Conservation (phyloP, 1,140 invertebrate genomes). For the Calycopis cecrops region DNA sequence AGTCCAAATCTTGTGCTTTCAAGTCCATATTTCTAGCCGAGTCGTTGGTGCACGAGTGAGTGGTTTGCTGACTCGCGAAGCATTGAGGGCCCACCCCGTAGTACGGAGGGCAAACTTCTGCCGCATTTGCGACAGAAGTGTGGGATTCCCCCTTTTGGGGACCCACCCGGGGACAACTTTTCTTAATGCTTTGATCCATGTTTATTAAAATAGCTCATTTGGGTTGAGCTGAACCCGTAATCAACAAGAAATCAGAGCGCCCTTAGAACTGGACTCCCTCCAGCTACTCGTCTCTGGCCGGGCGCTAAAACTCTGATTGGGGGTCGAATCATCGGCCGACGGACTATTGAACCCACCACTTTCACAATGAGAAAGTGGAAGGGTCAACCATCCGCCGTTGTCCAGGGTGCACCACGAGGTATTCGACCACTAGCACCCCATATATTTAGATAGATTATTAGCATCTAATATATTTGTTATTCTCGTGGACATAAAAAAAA, state of each 20-base stretch:
- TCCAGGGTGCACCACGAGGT: too few relatives aligned
- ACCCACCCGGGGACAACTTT: slow-evolving; percentile 1
- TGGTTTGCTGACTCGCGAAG: not conserved
- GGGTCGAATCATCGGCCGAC: not conserved
- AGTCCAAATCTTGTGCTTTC: not conserved
- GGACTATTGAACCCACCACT: too few relatives aligned
- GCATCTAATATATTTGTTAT: too few relatives aligned
- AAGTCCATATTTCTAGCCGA: not conserved
- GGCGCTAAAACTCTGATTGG: slow-evolving; percentile 2
- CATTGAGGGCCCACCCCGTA: slow-evolving; percentile 5
- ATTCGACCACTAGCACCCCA: too few relatives aligned
- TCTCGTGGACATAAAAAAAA: too few relatives aligned
- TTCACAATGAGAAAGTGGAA: too few relatives aligned
- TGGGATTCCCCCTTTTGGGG: not conserved
- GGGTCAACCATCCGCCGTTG: too few relatives aligned
- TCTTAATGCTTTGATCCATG: not conserved
- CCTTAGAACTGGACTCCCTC: not conserved
- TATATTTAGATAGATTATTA: too few relatives aligned
- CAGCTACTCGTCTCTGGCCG: not conserved
- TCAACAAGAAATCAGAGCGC: not conserved
- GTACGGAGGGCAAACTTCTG: not conserved
- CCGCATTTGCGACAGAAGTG: not conserved
- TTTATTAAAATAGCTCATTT: not conserved
- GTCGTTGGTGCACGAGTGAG: not conserved
- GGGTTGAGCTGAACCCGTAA: slow-evolving; percentile 1